Evolutionary conservation across 2,888 invertebrate genomes (phyloP).

Genomic region (Branchipolynoe longqiensis): DNA sequence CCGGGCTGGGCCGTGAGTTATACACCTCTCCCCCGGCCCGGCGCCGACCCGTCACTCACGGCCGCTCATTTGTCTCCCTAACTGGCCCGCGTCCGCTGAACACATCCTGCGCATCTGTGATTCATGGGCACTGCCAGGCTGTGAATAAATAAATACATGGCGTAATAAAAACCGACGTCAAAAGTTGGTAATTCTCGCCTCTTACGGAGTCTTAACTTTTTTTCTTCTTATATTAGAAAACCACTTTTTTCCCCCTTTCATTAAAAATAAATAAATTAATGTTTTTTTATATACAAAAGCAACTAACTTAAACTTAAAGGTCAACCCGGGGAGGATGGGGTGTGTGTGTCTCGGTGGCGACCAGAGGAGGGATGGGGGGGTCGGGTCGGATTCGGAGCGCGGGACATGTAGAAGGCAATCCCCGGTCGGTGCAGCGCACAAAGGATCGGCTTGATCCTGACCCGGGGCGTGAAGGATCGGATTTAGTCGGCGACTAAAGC

Average conservation of each 20-base stretch:
- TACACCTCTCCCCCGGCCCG: neutral
- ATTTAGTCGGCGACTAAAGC: slow-evolving; percentile 15
- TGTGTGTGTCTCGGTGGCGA: slow-evolving; percentile 12
- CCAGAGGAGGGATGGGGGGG: too few relatives aligned
- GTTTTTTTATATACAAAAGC: neutral
- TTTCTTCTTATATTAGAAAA: neutral
- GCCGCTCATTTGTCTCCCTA: too few relatives aligned
- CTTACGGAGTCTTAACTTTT: too few relatives aligned
- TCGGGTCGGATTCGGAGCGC: neutral
- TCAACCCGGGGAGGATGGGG: slow-evolving; percentile 3
- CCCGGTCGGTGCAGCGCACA: neutral
- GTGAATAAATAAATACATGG: too few relatives aligned
- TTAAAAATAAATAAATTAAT: neutral
- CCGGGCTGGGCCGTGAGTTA: neutral
- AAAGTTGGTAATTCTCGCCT: too few relatives aligned
- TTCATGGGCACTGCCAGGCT: too few relatives aligned
- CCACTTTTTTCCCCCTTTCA: neutral
- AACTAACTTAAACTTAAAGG: slow-evolving; percentile 7
- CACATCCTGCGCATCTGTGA: too few relatives aligned
- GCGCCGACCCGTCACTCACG: too few relatives aligned
- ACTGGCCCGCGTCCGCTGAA: too few relatives aligned
- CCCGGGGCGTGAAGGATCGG: slow-evolving; percentile 15
- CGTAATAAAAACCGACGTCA: too few relatives aligned
- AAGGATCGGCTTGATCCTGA: slow-evolving; percentile 6
- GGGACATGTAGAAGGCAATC: slow-evolving; percentile 20